Evolutionary conservation across 2,888 invertebrate species (phyloP).

Genomic region (Plutella xylostella): DNA sequence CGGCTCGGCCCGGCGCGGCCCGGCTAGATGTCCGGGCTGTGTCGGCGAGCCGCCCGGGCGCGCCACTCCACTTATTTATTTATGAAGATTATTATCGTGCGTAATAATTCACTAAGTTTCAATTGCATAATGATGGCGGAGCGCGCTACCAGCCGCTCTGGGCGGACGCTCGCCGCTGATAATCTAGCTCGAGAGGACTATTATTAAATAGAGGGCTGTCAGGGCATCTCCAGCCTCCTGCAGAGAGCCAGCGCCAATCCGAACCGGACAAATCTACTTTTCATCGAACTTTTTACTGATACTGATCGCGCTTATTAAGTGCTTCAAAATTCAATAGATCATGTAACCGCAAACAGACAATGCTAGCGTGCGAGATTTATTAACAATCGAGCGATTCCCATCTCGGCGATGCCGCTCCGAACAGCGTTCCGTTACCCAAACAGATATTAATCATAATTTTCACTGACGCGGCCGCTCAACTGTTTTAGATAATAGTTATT

Average conservation of each 20-base stretch:
- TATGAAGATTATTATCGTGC: slow-evolving; percentile 64
- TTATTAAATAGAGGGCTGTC: slow-evolving; percentile 62
- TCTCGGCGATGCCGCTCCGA: slow-evolving; percentile 23
- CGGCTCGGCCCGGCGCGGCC: too few relatives aligned
- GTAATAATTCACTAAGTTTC: slow-evolving; percentile 70
- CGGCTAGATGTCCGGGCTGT: neutral
- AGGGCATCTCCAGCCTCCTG: slow-evolving; percentile 35
- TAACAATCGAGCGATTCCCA: slow-evolving; percentile 29
- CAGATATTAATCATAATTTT: slow-evolving; percentile 70
- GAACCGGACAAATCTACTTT: too few relatives aligned
- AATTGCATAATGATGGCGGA: slow-evolving; percentile 67
- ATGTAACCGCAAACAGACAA: slow-evolving; percentile 20
- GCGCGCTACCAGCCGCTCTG: slow-evolving; percentile 34
- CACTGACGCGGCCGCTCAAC: slow-evolving; percentile 56
- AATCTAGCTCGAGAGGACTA: slow-evolving; percentile 52
- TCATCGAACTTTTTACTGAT: slow-evolving; percentile 21
- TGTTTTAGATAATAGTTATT: slow-evolving; percentile 64
- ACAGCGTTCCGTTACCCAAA: slow-evolving; percentile 54
- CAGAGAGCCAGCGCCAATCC: slow-evolving; percentile 12
- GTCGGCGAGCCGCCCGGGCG: slow-evolving; percentile 24
- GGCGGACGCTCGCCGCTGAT: slow-evolving; percentile 52
- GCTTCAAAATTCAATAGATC: slow-evolving; percentile 29
- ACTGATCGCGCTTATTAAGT: slow-evolving; percentile 11
- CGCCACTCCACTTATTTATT: slow-evolving; percentile 55
- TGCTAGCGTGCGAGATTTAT: slow-evolving; percentile 27